These are phyloP conservation scores for Adrianichthys oophorus DNA, from an alignment of 2,797 vertebrate species.

Conservation along the genomic window DNA sequence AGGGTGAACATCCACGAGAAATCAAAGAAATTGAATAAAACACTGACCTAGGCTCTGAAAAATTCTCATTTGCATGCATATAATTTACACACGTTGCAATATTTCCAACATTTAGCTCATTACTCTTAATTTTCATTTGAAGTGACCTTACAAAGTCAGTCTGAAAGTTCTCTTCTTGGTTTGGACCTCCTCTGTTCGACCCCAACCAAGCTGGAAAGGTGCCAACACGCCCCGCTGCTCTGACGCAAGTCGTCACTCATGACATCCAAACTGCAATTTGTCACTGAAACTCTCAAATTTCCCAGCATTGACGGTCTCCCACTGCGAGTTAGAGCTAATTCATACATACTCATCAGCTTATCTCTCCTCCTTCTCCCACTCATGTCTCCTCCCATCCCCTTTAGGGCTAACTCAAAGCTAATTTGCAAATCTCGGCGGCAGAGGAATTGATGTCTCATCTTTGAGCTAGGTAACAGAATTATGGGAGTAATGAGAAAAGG, in stretches of 20 bases:
- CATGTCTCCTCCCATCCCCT: constrained; percentile 74
- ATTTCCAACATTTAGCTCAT: constrained; percentile 19
- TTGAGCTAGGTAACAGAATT: constrained; percentile 71
- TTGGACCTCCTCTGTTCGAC: constrained; percentile 21
- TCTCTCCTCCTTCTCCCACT: constrained; percentile 62
- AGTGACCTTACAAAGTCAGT: constrained; percentile 43
- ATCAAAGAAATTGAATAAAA: constrained; percentile 1
- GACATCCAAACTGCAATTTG: constrained; percentile 58
- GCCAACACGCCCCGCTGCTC: constrained; percentile 26
- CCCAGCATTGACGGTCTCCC: constrained; percentile 48
- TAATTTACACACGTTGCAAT: background rate
- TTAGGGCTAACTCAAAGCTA: constrained; percentile 71
- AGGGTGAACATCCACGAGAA: background rate
- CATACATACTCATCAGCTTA: constrained; percentile 67
- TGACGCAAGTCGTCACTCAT: constrained; percentile 42
- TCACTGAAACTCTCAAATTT: constrained; percentile 52
- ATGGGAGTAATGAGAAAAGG: constrained; percentile 60
- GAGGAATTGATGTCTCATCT: constrained; percentile 71
- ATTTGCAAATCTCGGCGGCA: constrained; percentile 73
- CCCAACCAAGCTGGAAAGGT: constrained; percentile 16
- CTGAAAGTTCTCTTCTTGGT: constrained; percentile 25
- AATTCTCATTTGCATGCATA: constrained; percentile 7
- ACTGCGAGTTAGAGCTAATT: constrained; percentile 55
- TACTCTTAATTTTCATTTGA: constrained; percentile 47
- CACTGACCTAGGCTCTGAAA: background rate